A percentile compares a stretch with the other conserved stretches of the same genome.
Evolutionary conservation across 2,888 invertebrate species (phyloP).

Genomic region (Nephrotoma flavescens): DNA sequence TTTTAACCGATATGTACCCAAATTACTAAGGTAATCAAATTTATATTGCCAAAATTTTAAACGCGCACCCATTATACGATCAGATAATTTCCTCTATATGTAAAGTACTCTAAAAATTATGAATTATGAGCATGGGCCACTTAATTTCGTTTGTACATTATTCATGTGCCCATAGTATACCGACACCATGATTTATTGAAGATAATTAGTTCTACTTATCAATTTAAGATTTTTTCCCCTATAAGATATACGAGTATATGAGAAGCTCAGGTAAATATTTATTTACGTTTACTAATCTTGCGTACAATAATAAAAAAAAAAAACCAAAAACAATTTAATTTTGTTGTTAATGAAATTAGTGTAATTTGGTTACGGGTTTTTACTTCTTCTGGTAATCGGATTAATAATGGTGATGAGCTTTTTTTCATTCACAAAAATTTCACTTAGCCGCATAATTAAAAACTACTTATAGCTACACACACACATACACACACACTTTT

Average conservation of each 20-base stretch:
- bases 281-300: neutral
- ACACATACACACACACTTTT: neutral
- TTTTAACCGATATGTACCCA: neutral
- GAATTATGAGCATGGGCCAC: neutral
- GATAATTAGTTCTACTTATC: neutral
- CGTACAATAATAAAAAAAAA: neutral
- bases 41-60: neutral
- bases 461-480: neutral
- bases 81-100: neutral
- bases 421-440: neutral
- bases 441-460: neutral
- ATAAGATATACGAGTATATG: neutral
- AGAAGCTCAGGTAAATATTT: neutral
- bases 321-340: neutral
- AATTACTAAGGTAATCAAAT: neutral
- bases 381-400: neutral
- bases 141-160: neutral
- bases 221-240: neutral
- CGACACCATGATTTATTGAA: neutral
- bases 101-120: neutral
- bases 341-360: neutral
- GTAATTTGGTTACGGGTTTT: neutral
- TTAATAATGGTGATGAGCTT: neutral
- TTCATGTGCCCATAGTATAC: neutral
- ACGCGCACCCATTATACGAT: neutral